These are phyloP conservation scores for Brachionus manjavacas DNA, from an alignment of 1,140 invertebrate genomes.

Conservation along the genomic window DNA sequence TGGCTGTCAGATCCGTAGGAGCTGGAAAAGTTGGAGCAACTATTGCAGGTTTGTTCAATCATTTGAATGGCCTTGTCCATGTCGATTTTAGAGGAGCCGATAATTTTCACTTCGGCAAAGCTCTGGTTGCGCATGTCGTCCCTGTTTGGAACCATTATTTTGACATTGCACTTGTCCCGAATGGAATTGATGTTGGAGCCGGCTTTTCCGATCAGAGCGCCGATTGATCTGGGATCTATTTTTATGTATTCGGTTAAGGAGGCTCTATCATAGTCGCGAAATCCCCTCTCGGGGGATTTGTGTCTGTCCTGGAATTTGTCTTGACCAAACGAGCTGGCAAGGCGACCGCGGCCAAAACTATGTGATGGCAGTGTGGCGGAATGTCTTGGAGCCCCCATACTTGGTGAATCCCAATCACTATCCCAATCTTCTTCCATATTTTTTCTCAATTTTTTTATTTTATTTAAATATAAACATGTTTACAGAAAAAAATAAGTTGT, in stretches of 20 bases:
- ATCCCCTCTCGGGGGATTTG: neutral
- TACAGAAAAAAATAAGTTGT: neutral
- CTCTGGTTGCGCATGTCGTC: neutral
- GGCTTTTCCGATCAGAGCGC: constrained; percentile 15
- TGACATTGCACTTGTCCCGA: constrained; percentile 15
- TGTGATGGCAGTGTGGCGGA: neutral
- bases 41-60: constrained; percentile 8
- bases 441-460: neutral
- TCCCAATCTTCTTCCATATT: constrained; percentile 43
- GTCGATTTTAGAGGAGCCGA: neutral
- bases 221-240: neutral
- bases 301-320: neutral
- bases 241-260: neutral
- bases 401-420: neutral
- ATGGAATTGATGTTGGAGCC: constrained; percentile 9
- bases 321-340: neutral
- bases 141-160: constrained; percentile 17
- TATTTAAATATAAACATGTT: neutral
- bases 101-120: neutral
- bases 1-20: neutral
- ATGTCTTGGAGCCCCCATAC: neutral
- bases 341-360: neutral
- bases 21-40: neutral
- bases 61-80: constrained; percentile 2
- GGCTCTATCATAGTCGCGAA: neutral